Evolutionary conservation across 2,797 vertebrate species (phyloP), one percentile per base, ranked within the genome.

Genomic region (Bovichtus variegatus): DNA sequence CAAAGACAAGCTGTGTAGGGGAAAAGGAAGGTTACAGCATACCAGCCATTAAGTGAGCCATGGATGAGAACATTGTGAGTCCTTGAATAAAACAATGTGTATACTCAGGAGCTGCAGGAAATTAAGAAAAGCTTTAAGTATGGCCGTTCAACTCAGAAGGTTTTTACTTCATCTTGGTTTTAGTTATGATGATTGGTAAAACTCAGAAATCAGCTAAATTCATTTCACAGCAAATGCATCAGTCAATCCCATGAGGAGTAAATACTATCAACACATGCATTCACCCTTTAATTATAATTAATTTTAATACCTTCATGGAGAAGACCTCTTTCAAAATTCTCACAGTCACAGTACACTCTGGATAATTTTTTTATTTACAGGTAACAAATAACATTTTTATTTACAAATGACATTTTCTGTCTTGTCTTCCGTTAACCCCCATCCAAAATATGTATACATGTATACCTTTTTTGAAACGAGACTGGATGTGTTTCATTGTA

Each of bases 1-100:
- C 46, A 49, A 43, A 71, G 46, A 62, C 44, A 68, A 38, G 61
- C 47, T 9, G 44, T 51, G 44, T 11, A 29, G 55, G 50, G 58
- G 21, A 40, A 61, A 29, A 53, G 13, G 31, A 64, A 68, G 41
- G 74, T 77, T 67, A n/a, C 2, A 36, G 63, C 38, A 21, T 12
- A 25, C 18, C 1, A 29, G 53, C 15, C 55, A 49, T 62, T 15
- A 41, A 49, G 47, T 49, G 38, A 68, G 21, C 18, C 4, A 29
- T 9, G 58, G 5, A 65, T 51, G n/a, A 67, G 18, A 69, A 60
- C 44, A 62, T 2, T 29, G 23, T 29, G 15, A 74, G 38, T 38
- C 36, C 13, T 64, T 27, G 47, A 66, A 66, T 60, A 53, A 10
- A 46, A 40, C 59, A 71, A 5, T 27, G 16, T 44, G 9, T 23